These are phyloP conservation scores for Lagopus leucura DNA, from an alignment of 2,113 vertebrate genomes.

Conservation along the genomic window DNA sequence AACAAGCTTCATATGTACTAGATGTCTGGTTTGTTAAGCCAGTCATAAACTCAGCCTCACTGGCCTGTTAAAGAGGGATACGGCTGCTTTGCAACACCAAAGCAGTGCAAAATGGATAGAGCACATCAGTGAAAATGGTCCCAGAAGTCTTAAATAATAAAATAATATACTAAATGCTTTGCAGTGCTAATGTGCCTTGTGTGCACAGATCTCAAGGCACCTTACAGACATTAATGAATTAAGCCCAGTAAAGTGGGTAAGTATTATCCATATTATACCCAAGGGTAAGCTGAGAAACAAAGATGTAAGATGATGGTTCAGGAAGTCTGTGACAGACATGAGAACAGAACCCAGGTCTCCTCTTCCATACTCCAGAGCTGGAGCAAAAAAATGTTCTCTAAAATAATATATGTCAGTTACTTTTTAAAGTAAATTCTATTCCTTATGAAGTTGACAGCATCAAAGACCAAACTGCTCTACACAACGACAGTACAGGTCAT, in stretches of 20 bases:
- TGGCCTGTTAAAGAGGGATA: constrained; percentile 43
- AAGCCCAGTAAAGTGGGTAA: constrained; percentile 64
- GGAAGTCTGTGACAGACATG: constrained; percentile 43
- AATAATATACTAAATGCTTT: constrained; percentile 73
- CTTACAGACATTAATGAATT: constrained; percentile 72
- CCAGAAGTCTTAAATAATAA: constrained; percentile 74
- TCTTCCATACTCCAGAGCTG: constrained; percentile 1
- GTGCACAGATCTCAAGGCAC: constrained; percentile 65
- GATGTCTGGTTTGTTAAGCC: constrained; percentile 2
- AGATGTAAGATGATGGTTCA: constrained; percentile 67
- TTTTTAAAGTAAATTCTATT: constrained; percentile 45
- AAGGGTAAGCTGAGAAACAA: constrained; percentile 62
- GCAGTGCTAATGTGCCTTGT: constrained; percentile 63
- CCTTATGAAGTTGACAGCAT: constrained; percentile 45
- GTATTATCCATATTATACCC: constrained; percentile 68
- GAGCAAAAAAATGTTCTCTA: constrained; percentile 14
- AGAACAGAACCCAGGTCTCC: constrained; percentile 45
- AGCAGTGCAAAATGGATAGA: constrained; percentile 64
- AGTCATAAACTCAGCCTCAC: constrained; percentile 43
- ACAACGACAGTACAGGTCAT: neutral
- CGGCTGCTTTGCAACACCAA: constrained; percentile 62
- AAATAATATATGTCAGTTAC: constrained; percentile 45
- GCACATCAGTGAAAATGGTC: constrained; percentile 66
- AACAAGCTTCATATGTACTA: neutral
- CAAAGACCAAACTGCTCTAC: neutral